A percentile compares a stretch with the other conserved stretches of the same genome.
These are phyloP conservation scores for Cherax quadricarinatus DNA, from an alignment of 1,140 invertebrate species.

Conservation along the genomic window DNA sequence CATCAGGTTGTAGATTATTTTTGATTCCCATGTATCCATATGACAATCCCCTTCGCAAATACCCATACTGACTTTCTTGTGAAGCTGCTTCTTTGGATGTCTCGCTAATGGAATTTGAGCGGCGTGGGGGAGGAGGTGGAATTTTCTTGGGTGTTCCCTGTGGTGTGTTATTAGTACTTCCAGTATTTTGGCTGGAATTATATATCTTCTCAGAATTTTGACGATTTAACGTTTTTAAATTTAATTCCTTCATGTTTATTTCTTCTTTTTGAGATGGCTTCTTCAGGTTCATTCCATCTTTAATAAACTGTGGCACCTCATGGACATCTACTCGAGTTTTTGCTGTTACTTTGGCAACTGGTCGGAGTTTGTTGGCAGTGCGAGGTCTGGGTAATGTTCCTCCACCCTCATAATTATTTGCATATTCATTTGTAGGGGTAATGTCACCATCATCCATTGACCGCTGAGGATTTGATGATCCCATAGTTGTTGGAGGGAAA, in stretches of 20 bases:
- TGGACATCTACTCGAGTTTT: slow-evolving; percentile 77
- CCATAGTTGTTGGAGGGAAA: slow-evolving; percentile 77
- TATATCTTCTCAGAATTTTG: slow-evolving; percentile 60
- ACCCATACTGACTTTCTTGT: slow-evolving; percentile 67
- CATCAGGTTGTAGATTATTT: slow-evolving; percentile 71
- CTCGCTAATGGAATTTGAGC: slow-evolving; percentile 79
- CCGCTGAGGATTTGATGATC: slow-evolving; percentile 77
- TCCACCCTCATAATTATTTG: slow-evolving; percentile 80
- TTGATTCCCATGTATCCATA: slow-evolving; percentile 72
- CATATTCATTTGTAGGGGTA: slow-evolving; percentile 88
- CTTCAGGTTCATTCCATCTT: slow-evolving; percentile 58
- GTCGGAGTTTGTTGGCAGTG: slow-evolving; percentile 85
- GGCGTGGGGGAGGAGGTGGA: slow-evolving; percentile 91
- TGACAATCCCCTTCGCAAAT: slow-evolving; percentile 54
- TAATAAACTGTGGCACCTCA: slow-evolving; percentile 62
- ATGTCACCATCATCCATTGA: slow-evolving; percentile 93
- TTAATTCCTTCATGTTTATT: slow-evolving; percentile 52
- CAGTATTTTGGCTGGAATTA: slow-evolving; percentile 36
- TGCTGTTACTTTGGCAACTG: slow-evolving; percentile 89
- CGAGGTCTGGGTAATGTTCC: slow-evolving; percentile 91
- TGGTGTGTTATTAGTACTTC: slow-evolving; percentile 72
- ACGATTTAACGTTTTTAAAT: slow-evolving; percentile 53
- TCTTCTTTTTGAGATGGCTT: slow-evolving; percentile 51
- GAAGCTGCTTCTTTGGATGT: slow-evolving; percentile 79
- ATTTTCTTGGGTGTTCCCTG: slow-evolving; percentile 82